Percentiles rank a stretch among this genome's conserved stretches.
Conservation (phyloP, 2,888 invertebrate species). For the Ectropis crepuscularia region DNA sequence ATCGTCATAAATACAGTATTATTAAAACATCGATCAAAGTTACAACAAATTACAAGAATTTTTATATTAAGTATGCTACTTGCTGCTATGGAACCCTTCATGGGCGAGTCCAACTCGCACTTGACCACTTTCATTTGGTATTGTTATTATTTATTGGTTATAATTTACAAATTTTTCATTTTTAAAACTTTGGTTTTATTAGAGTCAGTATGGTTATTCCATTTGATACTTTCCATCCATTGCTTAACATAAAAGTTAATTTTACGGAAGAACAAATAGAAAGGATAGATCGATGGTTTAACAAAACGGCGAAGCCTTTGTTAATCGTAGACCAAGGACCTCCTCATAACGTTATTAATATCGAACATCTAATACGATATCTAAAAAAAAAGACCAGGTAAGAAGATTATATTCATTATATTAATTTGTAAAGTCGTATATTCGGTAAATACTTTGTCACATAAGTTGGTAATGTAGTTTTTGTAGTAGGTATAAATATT, state of each 20-base stretch:
- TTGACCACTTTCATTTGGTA: no score
- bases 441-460: no score
- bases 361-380: constrained; percentile 9
- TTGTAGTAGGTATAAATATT: no score
- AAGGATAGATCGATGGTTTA: constrained; percentile 6
- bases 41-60: no score
- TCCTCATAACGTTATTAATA: constrained; percentile 8
- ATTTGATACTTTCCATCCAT: constrained; percentile 8
- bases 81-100: no score
- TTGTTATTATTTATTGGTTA: no score
- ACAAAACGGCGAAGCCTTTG: constrained; percentile 5
- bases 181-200: no score
- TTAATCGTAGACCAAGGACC: constrained; percentile 13
- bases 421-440: not conserved
- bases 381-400: constrained; percentile 1
- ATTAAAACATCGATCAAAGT: no score
- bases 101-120: no score
- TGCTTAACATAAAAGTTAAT: constrained; percentile 1
- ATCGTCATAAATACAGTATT: no score
- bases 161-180: no score
- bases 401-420: not conserved
- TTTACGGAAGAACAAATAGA: constrained; percentile 6
- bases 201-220: not conserved
- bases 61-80: no score
- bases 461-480: not conserved